Evolutionary conservation across 2,888 invertebrate genomes (phyloP), one percentile per base, ranked within the genome.

Genomic region (Cremastinae sp.): DNA sequence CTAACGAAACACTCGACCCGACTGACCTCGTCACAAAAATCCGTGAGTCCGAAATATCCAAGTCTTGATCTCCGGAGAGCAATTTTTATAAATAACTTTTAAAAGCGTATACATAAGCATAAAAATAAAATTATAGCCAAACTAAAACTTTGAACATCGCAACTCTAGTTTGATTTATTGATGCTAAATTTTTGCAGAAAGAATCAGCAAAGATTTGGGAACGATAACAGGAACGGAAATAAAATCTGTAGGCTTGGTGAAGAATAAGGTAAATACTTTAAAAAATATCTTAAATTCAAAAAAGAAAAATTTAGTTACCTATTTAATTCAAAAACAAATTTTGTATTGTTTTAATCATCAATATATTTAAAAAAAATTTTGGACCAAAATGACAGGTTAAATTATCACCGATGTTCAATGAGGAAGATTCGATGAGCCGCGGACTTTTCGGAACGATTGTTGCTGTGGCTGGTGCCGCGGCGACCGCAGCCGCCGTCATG

Each of bases 21-120:
- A n/a, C 28, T 28, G 94, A 94, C 80, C 92, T 96, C 8, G 94
- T 93, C 1, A 90, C 90, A 65, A 91, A 90, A 83, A 93, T 95
- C 79, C 93, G 95, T 94, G 90, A 91, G 66, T 22, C 65, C 35
- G 51, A 10, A 16, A 20, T 45, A 18, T 64, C 47, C 12, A 61
- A 49, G 1, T 10, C 20, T 5, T 49, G 3, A 10, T 2, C 9
- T 49, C 20, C 14, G 8, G 10, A 47, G 16, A 35, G 0, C 9
- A 28, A 47, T 8, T 18, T 45, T 28, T 16, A 16, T 9, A 18
- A 5, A 22, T 20, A 2, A 22, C 12, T 28, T 12, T 22, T 12
- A 8, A 3, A 1, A 55, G 10, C 35, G 7, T 12, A 8, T 12
- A 41, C 9, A 41, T 5, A n/a, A 4, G 9, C 12, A 12, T n/a